Percentiles rank a stretch among this genome's conserved stretches.
Conservation (phyloP, 2,113 vertebrate species). For the Lutjanus erythropterus region DNA sequence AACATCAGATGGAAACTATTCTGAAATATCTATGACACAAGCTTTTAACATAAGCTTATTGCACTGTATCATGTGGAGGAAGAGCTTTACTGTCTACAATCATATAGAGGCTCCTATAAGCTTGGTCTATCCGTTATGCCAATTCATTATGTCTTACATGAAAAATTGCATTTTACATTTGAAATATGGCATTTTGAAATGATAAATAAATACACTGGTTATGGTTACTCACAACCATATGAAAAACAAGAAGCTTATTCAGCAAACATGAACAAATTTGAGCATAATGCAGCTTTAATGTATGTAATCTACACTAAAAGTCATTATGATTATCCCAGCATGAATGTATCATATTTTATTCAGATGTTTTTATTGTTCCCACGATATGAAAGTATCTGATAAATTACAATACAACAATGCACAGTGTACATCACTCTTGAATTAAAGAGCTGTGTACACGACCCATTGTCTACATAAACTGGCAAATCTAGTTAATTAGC, state of each 20-base stretch:
- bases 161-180: not conserved
- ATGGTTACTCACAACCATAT: constrained; percentile 23
- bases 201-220: constrained; percentile 1
- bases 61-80: constrained; percentile 26
- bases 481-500: constrained; percentile 22
- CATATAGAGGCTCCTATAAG: constrained; percentile 2
- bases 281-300: constrained; percentile 16
- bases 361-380: constrained; percentile 2
- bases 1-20: not conserved
- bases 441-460: not conserved
- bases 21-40: constrained; percentile 16
- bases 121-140: constrained; percentile 19
- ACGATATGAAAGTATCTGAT: not conserved
- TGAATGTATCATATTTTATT: constrained; percentile 11
- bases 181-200: constrained; percentile 15
- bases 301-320: constrained; percentile 15
- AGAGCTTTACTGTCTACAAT: constrained; percentile 7
- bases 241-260: not conserved
- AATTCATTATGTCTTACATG: constrained; percentile 12
- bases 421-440: not conserved
- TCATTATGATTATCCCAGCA: not conserved
- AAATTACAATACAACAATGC: constrained; percentile 22
- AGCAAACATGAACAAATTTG: constrained; percentile 5
- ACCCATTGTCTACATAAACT: not conserved
- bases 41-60: constrained; percentile 19